Evolutionary conservation across 2,797 vertebrate species (phyloP).

Genomic region (Gymnothorax javanicus): DNA sequence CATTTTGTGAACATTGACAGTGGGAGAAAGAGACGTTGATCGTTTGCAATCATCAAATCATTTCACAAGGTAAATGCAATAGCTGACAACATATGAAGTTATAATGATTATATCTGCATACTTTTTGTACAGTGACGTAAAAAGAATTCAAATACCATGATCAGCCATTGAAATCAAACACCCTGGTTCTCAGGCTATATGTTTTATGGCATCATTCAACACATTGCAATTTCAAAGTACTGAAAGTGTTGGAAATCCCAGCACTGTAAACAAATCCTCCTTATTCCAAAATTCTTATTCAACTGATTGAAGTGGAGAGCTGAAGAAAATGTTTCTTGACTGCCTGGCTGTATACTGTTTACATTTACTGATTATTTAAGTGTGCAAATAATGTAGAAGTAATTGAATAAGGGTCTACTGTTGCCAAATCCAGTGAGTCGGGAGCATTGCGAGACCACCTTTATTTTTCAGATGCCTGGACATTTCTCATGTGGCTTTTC

Average conservation of each 20-base stretch:
- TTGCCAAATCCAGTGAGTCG: constrained; percentile 27
- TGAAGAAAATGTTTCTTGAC: constrained; percentile 87
- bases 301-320: constrained; percentile 72
- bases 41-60: constrained; percentile 60
- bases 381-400: constrained; percentile 37
- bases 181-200: constrained; percentile 31
- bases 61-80: constrained; percentile 67
- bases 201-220: constrained; percentile 40
- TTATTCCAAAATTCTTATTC: constrained; percentile 29
- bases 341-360: constrained; percentile 60
- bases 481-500: constrained; percentile 20
- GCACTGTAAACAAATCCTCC: constrained; percentile 8
- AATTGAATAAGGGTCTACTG: constrained; percentile 58
- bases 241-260: background rate
- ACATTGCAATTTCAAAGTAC: background rate
- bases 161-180: background rate
- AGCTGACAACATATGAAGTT: constrained; percentile 55
- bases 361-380: background rate
- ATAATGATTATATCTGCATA: background rate
- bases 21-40: constrained; percentile 47
- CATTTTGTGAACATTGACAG: constrained; percentile 54
- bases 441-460: constrained; percentile 6
- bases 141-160: constrained; percentile 58
- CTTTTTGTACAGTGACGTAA: constrained; percentile 51
- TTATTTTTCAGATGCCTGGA: background rate